These are phyloP conservation scores for Piaya cayana DNA, from an alignment of 2,113 vertebrate genomes.

Conservation along the genomic window DNA sequence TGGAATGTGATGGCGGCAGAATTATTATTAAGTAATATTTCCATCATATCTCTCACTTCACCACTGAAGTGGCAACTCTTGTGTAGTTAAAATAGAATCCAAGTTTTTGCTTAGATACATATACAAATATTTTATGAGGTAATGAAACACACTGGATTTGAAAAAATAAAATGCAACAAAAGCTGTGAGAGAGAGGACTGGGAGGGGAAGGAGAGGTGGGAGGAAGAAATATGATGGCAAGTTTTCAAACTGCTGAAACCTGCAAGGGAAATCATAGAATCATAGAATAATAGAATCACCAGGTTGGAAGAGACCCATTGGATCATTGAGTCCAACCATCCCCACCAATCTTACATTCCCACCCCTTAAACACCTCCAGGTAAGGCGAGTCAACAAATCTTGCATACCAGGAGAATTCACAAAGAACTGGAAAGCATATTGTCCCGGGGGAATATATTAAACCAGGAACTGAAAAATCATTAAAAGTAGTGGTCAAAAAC, in stretches of 20 bases:
- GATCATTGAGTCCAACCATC: too few species aligned
- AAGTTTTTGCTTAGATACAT: not conserved
- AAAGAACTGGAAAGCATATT: not conserved
- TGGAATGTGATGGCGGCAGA: not conserved
- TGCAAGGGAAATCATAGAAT: not conserved
- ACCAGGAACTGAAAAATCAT: not conserved
- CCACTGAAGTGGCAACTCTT: too few species aligned
- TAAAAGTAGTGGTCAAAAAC: not conserved
- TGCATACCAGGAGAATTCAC: not conserved
- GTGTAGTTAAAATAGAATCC: not conserved
- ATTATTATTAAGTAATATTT: not conserved
- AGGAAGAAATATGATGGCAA: accelerated
- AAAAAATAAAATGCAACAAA: not conserved
- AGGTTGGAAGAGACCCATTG: too few species aligned
- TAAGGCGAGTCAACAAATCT: too few species aligned
- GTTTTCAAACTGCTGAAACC: not conserved
- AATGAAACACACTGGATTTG: not conserved
- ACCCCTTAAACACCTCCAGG: too few species aligned
- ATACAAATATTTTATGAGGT: not conserved
- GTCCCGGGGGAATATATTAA: not conserved
- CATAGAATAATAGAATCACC: too few species aligned
- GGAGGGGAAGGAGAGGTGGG: too few species aligned
- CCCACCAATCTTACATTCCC: too few species aligned
- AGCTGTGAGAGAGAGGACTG: too few species aligned
- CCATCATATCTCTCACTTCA: not conserved